Base-by-base conservation (phyloP, 2,113 vertebrate species). In the Cichladusa arquata region DNA sequence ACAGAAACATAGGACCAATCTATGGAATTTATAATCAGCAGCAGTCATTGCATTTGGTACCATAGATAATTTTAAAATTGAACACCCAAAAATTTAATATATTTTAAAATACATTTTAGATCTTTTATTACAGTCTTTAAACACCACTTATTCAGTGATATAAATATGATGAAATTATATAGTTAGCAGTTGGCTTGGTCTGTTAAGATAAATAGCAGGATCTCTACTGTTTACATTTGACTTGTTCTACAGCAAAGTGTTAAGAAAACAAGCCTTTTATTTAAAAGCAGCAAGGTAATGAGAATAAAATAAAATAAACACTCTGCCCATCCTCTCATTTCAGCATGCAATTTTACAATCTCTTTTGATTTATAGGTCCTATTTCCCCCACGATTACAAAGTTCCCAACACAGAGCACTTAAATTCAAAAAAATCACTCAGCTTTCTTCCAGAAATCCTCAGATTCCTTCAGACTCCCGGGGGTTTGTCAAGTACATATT, bases 91-190 rank as follows among this genome's bases (percentile, higher is more conserved):
- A 78, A 62, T 50, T 62, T 73, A 83, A 91, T 94, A 79, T 89
- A 56, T n/a, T 74, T 81, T 78, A 74, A 92, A 95, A 96, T 84
- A 91, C 92, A 94, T 58, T 44, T 89, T 89, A 78, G 20, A 84
- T 84, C 34, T 92, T 96, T 94, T 89, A 91, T 96, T 89, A 96
- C 81, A 36, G 24, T 86, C 72, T 95, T 72, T 83, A 92, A 93
- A 61, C 86, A 73, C n/a, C 71, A 61, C 90, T 93, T 88, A 47
- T 26, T 86, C 56, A 91, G 60, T 44, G 72, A 88, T 92, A 93
- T 69, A 95, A 96, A 69, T 76, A 94, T 47, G 44, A 81, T 5
- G 14, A 73, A 69, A 77, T 73, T 26, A 57, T 69, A n/a, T 50
- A 88, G 58, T 18, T 78, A 88, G 81, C 60, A 81, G 44, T 45